These are phyloP conservation scores for Lucinisca nassula DNA, from an alignment of 2,888 invertebrate species.

Conservation along the genomic window DNA sequence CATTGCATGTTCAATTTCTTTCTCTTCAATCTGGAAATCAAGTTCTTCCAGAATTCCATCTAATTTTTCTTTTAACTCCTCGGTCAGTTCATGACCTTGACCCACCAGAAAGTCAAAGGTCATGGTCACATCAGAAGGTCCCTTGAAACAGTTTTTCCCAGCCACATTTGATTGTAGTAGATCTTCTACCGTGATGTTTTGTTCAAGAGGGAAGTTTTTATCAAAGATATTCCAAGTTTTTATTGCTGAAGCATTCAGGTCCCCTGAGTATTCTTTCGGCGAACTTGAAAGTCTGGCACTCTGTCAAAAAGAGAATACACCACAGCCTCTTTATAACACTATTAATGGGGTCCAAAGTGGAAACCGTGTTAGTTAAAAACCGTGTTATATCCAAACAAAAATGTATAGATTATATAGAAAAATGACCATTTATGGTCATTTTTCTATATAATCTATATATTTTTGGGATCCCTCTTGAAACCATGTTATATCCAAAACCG, in stretches of 20 bases:
- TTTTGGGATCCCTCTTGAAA: no score
- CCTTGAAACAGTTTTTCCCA: slow-evolving; percentile 49
- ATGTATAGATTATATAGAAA: no score
- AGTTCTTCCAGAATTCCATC: neutral
- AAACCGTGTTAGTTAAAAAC: no score
- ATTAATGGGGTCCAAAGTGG: no score
- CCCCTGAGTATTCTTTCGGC: neutral
- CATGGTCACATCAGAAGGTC: slow-evolving; percentile 66
- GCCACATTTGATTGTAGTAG: slow-evolving; percentile 49
- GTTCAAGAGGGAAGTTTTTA: slow-evolving; percentile 69
- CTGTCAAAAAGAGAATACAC: no score
- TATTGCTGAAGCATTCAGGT: slow-evolving; percentile 17
- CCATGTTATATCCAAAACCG: no score
- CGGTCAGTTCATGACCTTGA: neutral
- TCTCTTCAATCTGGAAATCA: neutral
- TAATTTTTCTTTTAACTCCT: neutral
- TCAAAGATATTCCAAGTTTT: slow-evolving; percentile 35
- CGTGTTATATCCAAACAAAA: no score
- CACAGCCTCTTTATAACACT: no score
- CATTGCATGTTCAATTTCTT: neutral
- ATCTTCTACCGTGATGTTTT: slow-evolving; percentile 70
- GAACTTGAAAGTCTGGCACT: neutral
- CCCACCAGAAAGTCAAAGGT: slow-evolving; percentile 77
- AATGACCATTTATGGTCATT: no score
- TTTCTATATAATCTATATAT: no score